Percentiles rank a stretch among this genome's conserved stretches.
Conservation (phyloP, 2,113 vertebrate species). For the Siniperca knerii region DNA sequence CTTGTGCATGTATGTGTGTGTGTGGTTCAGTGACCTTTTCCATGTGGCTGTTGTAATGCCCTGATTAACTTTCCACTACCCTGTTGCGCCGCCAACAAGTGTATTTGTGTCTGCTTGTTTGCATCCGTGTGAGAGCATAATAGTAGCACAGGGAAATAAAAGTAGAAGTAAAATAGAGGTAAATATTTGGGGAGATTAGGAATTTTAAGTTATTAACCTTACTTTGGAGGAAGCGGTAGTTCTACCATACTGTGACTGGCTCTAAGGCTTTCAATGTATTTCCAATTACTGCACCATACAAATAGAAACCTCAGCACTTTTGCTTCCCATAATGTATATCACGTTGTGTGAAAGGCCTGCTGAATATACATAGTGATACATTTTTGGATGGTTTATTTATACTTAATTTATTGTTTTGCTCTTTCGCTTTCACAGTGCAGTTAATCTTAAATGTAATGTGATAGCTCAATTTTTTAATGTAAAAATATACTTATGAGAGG, state of each 20-base stretch:
- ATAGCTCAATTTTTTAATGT: background rate
- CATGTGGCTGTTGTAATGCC: conserved; percentile 16
- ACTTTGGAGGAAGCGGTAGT: background rate
- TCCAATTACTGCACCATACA: conserved; percentile 28
- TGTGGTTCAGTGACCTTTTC: conserved; percentile 26
- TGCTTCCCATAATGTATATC: conserved; percentile 15
- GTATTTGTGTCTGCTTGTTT: background rate
- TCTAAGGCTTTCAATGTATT: conserved; percentile 23
- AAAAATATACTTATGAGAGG: background rate
- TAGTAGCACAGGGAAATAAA: background rate
- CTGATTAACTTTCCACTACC: conserved; percentile 53
- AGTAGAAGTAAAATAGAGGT: background rate
- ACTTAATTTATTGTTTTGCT: conserved; percentile 27
- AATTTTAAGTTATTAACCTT: conserved; percentile 35
- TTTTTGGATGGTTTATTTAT: conserved; percentile 31
- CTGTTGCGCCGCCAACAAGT: conserved; percentile 42
- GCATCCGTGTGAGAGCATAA: background rate
- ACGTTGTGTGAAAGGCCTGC: conserved; percentile 24
- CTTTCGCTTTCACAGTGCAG: background rate
- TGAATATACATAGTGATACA: conserved; percentile 29
- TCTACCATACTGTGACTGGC: conserved; percentile 4
- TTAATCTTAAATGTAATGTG: conserved; percentile 21
- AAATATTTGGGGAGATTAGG: conserved; percentile 46
- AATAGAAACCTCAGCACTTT: conserved; percentile 46
- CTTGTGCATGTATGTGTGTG: background rate